phyloP scores from a whole-genome alignment of 2,888 invertebrate genomes.

The Hypomecis punctinalis region DNA sequence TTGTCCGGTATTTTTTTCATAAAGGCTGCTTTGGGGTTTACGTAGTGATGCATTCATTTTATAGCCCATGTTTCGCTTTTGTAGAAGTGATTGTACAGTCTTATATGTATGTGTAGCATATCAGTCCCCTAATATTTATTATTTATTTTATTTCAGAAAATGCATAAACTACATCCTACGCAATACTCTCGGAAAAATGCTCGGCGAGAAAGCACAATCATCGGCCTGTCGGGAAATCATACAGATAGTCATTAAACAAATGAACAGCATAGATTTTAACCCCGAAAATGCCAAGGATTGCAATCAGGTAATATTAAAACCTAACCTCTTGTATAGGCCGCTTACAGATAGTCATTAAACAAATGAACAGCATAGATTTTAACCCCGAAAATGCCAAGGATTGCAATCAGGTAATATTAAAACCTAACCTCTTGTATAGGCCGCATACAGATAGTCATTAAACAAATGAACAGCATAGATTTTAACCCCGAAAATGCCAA shows the following conservation, averaged over 20 bases:
- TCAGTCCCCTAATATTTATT: no score
- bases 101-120: no score
- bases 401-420: conserved; percentile 86
- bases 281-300: conserved; percentile 96
- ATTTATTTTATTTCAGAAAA: conserved; percentile 88
- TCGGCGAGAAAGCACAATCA: conserved; percentile 98
- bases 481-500: conserved; percentile 97
- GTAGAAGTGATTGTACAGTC: no score
- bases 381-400: conserved; percentile 97
- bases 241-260: conserved; percentile 95
- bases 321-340: no score
- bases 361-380: conserved; percentile 97
- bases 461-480: conserved; percentile 98
- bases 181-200: conserved; percentile 95
- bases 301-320: conserved; percentile 82
- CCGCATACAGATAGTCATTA: conserved; percentile 94
- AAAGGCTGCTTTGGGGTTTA: no score
- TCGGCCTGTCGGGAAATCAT: conserved; percentile 98
- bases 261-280: conserved; percentile 97
- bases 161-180: conserved; percentile 98
- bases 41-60: no score
- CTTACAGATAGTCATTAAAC: conserved; percentile 95
- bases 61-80: no score
- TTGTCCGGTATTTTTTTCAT: no score
- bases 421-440: no score